Base-by-base conservation (phyloP, 2,797 vertebrate genomes). In the Gambusia yucatana region DNA sequence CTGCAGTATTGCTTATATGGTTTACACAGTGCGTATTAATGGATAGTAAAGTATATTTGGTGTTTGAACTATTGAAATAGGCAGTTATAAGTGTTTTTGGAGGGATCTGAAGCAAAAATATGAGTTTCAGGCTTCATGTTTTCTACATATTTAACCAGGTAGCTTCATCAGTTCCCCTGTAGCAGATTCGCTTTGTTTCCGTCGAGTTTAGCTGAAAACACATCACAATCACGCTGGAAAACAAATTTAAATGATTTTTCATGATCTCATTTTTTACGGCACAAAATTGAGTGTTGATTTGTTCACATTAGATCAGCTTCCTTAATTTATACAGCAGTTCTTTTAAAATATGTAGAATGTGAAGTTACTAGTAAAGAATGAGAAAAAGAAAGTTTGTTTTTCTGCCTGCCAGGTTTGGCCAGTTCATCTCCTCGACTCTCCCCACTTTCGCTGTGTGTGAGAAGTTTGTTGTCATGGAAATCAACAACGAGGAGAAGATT, bases 381-480 rank as follows among this genome's bases (percentile, higher is more conserved):
- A 43, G 11, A 13, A 43, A 69, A 36, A 3, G 10, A 47, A 28
- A 20, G 22, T 16, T 41, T 2, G 9, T 28, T 41, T 48, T 59
- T 46, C 46, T 8, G 5, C 36, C 55, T 63, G 72, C 16, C 94
- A 99, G 98, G 91, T 99, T 98, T 80, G 98, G 98, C 55, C 98
- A 99, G 94, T 99, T 99, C 90, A 97, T 99, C 91, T 98, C 98
- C 77, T 99, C 98, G 33, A 99, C 98, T 77, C 95, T 99, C 77
- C 98, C 98, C 80, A 98, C 98, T 0, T 99, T 99, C 80, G 98
- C 98, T 0, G 98, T 99, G 79, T 99, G 98, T 93, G 98, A 99
- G 94, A 99, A 99, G 94, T 99, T 99, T 95, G 97, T 99, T 17
- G 94, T 98, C 79, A 99, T 99, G 98, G 98, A 99, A 92, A 95